A percentile compares a stretch with the other conserved stretches of the same genome.
These are phyloP conservation scores for Tanytarsus gracilentus DNA, from an alignment of 2,888 invertebrate species.

Conservation along the genomic window DNA sequence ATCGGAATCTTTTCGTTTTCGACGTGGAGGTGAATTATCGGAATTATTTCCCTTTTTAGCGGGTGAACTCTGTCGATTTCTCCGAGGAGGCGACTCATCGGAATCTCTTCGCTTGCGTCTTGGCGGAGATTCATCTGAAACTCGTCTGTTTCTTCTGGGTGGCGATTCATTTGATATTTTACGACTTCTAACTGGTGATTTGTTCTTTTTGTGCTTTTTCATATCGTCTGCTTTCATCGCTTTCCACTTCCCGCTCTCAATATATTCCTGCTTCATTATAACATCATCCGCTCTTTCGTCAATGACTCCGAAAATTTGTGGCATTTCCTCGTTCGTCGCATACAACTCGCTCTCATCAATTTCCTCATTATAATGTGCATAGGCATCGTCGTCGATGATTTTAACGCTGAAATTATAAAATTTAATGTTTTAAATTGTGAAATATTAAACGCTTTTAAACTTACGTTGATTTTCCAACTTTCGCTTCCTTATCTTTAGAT, in stretches of 20 bases:
- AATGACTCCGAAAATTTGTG: slow-evolving; percentile 77
- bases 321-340: slow-evolving; percentile 75
- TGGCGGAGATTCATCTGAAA: slow-evolving; percentile 37
- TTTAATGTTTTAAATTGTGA: background rate
- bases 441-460: background rate
- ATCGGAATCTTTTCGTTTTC: slow-evolving; percentile 34
- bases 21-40: slow-evolving; percentile 36
- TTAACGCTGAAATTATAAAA: slow-evolving; percentile 49
- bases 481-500: slow-evolving; percentile 46
- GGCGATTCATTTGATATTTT: slow-evolving; percentile 34
- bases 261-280: slow-evolving; percentile 33
- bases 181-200: slow-evolving; percentile 30
- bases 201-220: slow-evolving; percentile 31
- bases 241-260: slow-evolving; percentile 37
- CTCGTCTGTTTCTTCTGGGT: slow-evolving; percentile 33
- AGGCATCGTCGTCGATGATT: slow-evolving; percentile 67
- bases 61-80: slow-evolving; percentile 16
- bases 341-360: slow-evolving; percentile 59
- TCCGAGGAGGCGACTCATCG: slow-evolving; percentile 39
- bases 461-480: slow-evolving; percentile 23
- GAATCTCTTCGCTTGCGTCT: slow-evolving; percentile 33
- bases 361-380: slow-evolving; percentile 52
- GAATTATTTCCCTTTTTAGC: slow-evolving; percentile 34
- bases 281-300: slow-evolving; percentile 70
- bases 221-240: slow-evolving; percentile 21